Evolutionary conservation across 2,888 invertebrate species (phyloP), one percentile per base, ranked within the genome.

Genomic region (Scrobipalpa costella): DNA sequence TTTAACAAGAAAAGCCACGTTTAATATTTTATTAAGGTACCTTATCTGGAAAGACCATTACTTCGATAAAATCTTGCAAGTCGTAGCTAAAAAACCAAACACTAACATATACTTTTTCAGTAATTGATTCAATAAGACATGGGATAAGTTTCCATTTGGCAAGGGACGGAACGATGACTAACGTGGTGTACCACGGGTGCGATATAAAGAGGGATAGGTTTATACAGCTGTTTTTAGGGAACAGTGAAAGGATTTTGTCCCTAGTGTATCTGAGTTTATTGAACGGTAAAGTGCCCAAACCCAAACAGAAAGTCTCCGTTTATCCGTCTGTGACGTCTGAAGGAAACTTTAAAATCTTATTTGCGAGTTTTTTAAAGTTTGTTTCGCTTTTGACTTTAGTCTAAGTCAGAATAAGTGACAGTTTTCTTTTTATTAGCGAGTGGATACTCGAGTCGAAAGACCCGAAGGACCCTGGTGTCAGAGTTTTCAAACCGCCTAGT

Each of bases 61-160:
- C 21, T 50, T 19, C 19, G 49, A 49, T 21, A 5, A 11, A 49
- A 49, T 49, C 49, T 2, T 19, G 7, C 21, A 15, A 44, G n/a
- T 5, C 6, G 44, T 3, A 27, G 13, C 38, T 38, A 38, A 19
- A 49, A 49, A 17, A 49, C 47, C 19, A n/a, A 8, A 49, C 3
- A 17, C 47, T 8, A 47, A 47, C 2, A n/a, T 17, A 78, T 72
- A 73, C 85, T 79, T 84, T 87, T 84, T 85, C 78, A 82, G 87
- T 87, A 86, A 89, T 87, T 88, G 89, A 87, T 87, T 88, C 83
- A 78, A 86, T 85, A 87, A 85, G 85, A 87, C 83, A 84, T 79
- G 79, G 80, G 80, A 78, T 85, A 89, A 86, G 81, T 90, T 88
- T 88, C 80, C 83, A 85, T 87, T 89, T 88, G 88, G 87, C 86